Percentiles rank a stretch among this genome's conserved stretches.
phyloP scores from a whole-genome alignment of 2,888 invertebrate genomes.

The Ecliptopera silaceata region DNA sequence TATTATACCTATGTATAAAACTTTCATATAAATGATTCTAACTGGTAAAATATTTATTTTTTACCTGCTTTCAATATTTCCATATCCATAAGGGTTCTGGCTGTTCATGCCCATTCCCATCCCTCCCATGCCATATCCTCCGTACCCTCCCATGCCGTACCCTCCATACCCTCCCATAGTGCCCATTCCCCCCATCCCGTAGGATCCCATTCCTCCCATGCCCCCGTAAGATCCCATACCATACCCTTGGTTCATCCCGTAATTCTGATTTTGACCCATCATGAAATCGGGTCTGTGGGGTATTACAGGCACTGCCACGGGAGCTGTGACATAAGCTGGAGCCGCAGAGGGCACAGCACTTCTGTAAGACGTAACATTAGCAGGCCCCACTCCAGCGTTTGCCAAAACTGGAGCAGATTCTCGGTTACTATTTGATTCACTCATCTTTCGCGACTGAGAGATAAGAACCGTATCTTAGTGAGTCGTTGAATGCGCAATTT shows the following conservation, averaged over 20 bases:
- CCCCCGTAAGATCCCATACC: constrained; percentile 40
- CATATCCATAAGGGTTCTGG: constrained; percentile 61
- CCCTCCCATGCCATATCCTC: constrained; percentile 38
- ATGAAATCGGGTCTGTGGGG: constrained; percentile 66
- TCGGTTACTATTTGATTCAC: constrained; percentile 60
- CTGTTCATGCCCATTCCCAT: constrained; percentile 51
- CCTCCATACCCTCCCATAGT: constrained; percentile 48
- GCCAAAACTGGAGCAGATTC: constrained; percentile 57
- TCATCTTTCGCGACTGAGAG: constrained; percentile 49
- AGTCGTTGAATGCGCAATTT: constrained; percentile 33
- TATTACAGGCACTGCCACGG: constrained; percentile 44
- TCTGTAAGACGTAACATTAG: constrained; percentile 50
- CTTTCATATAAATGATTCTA: too few relatives aligned
- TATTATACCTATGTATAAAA: too few relatives aligned
- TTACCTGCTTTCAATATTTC: constrained; percentile 86
- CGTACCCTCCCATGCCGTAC: constrained; percentile 45
- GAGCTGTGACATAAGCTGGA: not conserved
- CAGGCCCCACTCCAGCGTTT: constrained; percentile 48
- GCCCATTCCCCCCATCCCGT: constrained; percentile 42
- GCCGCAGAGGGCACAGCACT: constrained; percentile 48
- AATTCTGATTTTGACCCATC: constrained; percentile 49
- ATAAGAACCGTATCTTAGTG: constrained; percentile 37
- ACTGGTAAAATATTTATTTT: too few relatives aligned
- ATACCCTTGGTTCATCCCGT: constrained; percentile 50
- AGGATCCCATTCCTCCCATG: constrained; percentile 38